Evolutionary conservation across 2,888 invertebrate genomes (phyloP).

Genomic region (Xestia rhomboidea): DNA sequence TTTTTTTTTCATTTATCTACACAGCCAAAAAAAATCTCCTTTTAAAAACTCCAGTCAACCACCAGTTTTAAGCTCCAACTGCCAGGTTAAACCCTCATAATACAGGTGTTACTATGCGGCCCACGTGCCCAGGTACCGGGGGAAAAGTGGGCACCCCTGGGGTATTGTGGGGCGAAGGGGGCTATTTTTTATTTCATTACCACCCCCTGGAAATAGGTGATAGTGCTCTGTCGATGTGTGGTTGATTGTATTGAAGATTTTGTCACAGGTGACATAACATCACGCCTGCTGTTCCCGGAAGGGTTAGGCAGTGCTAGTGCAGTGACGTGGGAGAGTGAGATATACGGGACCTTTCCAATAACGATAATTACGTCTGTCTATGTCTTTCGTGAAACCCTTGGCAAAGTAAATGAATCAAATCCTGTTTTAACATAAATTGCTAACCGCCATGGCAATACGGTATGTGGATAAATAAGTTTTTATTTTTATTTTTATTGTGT

Average conservation of each 20-base stretch:
- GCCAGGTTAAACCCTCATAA: conserved; percentile 55
- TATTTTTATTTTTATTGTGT: too few relatives aligned
- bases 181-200: conserved; percentile 75
- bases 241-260: conserved; percentile 31
- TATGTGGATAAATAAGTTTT: too few relatives aligned
- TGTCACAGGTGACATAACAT: neutral
- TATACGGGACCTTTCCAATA: neutral
- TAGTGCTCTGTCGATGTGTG: conserved; percentile 57
- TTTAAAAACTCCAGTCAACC: conserved; percentile 15
- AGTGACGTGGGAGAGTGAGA: too few relatives aligned
- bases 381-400: too few relatives aligned
- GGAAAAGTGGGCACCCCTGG: conserved; percentile 32
- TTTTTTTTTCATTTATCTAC: neutral
- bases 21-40: neutral
- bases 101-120: conserved; percentile 69
- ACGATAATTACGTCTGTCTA: neutral
- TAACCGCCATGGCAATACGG: too few relatives aligned
- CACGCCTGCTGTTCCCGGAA: neutral
- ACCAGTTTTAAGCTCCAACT: conserved; percentile 24
- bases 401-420: too few relatives aligned
- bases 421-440: too few relatives aligned
- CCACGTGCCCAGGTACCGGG: conserved; percentile 69
- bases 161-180: conserved; percentile 42
- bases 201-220: conserved; percentile 71
- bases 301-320: too few relatives aligned